Conservation (phyloP, 1,140 invertebrate genomes). For the Ericerus pela region DNA sequence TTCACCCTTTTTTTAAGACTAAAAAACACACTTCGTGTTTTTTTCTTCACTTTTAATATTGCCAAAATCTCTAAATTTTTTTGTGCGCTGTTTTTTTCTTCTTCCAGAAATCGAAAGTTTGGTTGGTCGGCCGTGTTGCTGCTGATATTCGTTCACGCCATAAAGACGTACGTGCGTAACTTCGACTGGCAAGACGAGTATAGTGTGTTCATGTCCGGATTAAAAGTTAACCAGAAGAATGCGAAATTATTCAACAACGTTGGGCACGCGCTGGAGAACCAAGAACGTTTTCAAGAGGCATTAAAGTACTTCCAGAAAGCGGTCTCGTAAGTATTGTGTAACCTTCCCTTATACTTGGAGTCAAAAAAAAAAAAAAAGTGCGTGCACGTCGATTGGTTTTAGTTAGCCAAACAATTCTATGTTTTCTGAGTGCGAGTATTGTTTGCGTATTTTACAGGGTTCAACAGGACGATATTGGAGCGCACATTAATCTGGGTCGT, state of each 20-base stretch:
- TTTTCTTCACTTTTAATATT: no score
- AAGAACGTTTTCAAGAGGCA: constrained; percentile 68
- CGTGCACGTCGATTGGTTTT: background rate
- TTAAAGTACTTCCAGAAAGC: constrained; percentile 83
- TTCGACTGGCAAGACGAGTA: constrained; percentile 88
- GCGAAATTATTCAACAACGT: constrained; percentile 96
- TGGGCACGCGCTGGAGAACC: constrained; percentile 81
- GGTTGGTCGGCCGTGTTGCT: constrained; percentile 43
- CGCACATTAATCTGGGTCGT: constrained; percentile 90
- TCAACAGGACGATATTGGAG: constrained; percentile 88
- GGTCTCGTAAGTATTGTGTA: constrained; percentile 39
- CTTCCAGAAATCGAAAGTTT: constrained; percentile 24
- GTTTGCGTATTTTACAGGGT: constrained; percentile 40
- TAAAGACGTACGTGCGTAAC: constrained; percentile 74
- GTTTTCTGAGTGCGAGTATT: background rate
- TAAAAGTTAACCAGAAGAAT: constrained; percentile 80
- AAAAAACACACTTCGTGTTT: no score
- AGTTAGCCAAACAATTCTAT: background rate
- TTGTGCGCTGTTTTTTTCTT: no score
- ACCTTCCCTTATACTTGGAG: background rate
- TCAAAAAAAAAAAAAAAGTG: no score
- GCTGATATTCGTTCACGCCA: constrained; percentile 55
- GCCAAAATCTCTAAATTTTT: no score
- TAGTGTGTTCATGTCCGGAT: constrained; percentile 77
- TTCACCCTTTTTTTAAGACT: no score